phyloP scores from a whole-genome alignment of 2,888 invertebrate species.

The Linyphia triangularis region DNA sequence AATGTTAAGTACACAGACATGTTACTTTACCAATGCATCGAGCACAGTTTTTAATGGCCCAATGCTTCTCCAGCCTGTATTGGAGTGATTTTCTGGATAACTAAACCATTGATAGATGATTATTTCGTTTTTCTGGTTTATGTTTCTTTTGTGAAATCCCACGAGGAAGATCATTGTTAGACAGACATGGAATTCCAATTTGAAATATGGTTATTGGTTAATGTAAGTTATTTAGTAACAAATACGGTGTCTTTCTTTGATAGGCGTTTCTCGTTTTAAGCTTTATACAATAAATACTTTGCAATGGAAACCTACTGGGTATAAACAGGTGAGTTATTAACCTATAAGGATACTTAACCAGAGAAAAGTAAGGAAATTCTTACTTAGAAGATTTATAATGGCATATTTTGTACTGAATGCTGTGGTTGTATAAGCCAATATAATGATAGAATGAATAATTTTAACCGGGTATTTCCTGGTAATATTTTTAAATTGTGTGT shows the following conservation, averaged over 20 bases:
- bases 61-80: conserved; percentile 10
- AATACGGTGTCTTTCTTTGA: background rate
- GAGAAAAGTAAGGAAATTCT: too few relatives aligned
- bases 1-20: conserved; percentile 21
- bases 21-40: conserved; percentile 24
- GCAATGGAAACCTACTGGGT: too few relatives aligned
- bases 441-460: too few relatives aligned
- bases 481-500: too few relatives aligned
- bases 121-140: background rate
- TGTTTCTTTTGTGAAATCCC: background rate
- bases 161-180: background rate
- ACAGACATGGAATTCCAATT: background rate
- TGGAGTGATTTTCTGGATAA: conserved; percentile 48
- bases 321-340: too few relatives aligned
- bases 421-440: too few relatives aligned
- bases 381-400: too few relatives aligned
- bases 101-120: conserved; percentile 20
- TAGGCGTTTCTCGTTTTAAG: background rate
- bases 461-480: too few relatives aligned
- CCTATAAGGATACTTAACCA: too few relatives aligned
- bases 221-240: conserved; percentile 37
- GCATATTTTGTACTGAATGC: too few relatives aligned
- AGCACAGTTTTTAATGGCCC: conserved; percentile 52
- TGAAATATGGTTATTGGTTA: conserved; percentile 56
- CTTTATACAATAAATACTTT: background rate